Base-by-base conservation (phyloP, 2,888 invertebrate species). In the Rutpela maculata region DNA sequence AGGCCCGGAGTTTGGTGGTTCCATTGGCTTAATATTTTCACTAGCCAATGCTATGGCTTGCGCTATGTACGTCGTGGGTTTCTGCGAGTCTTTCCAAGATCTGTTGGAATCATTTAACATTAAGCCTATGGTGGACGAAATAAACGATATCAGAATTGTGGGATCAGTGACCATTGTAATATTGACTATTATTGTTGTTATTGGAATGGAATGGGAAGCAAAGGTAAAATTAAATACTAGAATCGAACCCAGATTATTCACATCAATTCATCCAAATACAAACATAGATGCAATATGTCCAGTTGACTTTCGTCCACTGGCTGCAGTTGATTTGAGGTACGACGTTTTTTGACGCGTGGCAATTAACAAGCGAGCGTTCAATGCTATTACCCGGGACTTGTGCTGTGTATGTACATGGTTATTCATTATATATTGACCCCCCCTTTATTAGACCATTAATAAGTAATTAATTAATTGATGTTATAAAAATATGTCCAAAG, bases 51-150 rank as follows among this genome's bases (percentile, higher is more conserved):
- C 98, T 0, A 98, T 99, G 1, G 98, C 98, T 0, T 97, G 97
- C 86, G 97, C 98, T 67, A 98, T 99, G 98, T 98, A 99, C 88
- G 96, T 98, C 7, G 98, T 99, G n/a, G 99, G 99, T 3, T 99
- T 99, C 88, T 97, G 98, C 78, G 99, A 99, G 89, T 96, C 98
- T 0, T 92, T 97, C 89, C 92, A 93, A 81, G 94, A 95, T 80
- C 92, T 96, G 65, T 90, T 97, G 82, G 85, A 89, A 76, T 89
- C 91, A 7, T 90, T 93, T 85, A 92, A 90, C 1, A 84, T 92
- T 43, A 87, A 89, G 74, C 94, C 96, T 80, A 87, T 95, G 10
- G 95, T 95, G 87, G 94, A 94, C 15, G 92, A 91, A 12, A 90
- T 92, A 0, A 91, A 94, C 90, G 95, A 95, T 87, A 94, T 96